phyloP scores from a whole-genome alignment of 2,888 invertebrate species.

The Cheilosia impressa region DNA sequence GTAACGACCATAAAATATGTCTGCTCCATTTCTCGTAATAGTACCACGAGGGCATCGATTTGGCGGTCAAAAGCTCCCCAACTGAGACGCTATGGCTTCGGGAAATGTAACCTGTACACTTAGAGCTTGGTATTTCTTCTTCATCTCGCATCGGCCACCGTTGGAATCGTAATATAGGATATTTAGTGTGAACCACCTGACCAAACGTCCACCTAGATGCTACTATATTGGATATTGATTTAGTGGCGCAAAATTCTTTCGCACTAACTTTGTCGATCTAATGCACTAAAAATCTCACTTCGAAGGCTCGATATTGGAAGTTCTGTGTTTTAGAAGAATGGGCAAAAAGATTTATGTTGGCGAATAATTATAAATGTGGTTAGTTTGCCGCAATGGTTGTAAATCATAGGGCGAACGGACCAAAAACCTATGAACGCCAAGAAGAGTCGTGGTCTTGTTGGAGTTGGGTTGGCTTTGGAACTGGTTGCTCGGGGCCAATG shows the following conservation, averaged over 20 bases:
- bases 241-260: constrained; percentile 6
- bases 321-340: constrained; percentile 35
- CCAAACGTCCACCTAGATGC: constrained; percentile 27
- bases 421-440: constrained; percentile 21
- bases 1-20: constrained; percentile 58
- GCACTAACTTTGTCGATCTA: constrained; percentile 66
- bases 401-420: constrained; percentile 57
- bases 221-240: constrained; percentile 11
- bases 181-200: constrained; percentile 67
- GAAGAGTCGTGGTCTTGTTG: constrained; percentile 12
- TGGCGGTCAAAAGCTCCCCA: constrained; percentile 2
- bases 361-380: constrained; percentile 75
- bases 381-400: constrained; percentile 65
- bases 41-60: constrained; percentile 47
- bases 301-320: constrained; percentile 25
- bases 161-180: constrained; percentile 61
- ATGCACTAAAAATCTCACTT: constrained; percentile 73
- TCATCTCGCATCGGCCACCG: neutral
- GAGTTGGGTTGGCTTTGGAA: neutral
- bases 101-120: neutral
- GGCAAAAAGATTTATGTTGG: constrained; percentile 67
- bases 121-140: neutral
- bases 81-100: neutral
- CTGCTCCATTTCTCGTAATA: constrained; percentile 62
- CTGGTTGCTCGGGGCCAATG: neutral